phyloP scores from a whole-genome alignment of 2,113 vertebrate genomes.

The Oncorhynchus masou region DNA sequence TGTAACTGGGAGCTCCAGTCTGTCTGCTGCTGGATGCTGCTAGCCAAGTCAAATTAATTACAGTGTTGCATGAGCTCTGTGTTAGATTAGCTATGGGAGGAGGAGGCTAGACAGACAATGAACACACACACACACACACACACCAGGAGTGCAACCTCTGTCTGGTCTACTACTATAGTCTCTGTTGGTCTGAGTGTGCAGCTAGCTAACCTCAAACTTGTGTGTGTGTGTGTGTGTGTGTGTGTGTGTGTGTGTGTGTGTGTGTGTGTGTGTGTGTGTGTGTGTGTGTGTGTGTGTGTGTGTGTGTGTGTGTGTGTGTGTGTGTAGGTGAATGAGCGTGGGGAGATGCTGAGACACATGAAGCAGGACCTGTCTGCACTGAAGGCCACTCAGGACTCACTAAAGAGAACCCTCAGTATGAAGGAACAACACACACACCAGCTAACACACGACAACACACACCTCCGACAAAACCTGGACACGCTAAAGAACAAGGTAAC shows the following conservation, averaged over 20 bases:
- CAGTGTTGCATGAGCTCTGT: conserved; percentile 3
- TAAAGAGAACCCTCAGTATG: conserved; percentile 56
- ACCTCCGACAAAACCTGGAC: conserved; percentile 53
- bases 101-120: conserved; percentile 3
- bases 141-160: conserved; percentile 56
- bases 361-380: conserved; percentile 47
- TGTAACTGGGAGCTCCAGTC: not conserved
- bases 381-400: conserved; percentile 51
- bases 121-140: conserved; percentile 15
- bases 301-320: conserved; percentile 1
- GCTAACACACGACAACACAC: conserved; percentile 52
- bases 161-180: conserved; percentile 39
- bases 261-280: conserved; percentile 4
- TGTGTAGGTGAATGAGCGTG: conserved; percentile 45
- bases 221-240: not conserved
- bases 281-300: not conserved
- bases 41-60: conserved; percentile 2
- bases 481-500: conserved; percentile 28
- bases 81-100: conserved; percentile 8
- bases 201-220: not conserved
- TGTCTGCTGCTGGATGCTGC: not conserved
- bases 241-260: conserved; percentile 3
- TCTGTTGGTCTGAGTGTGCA: not conserved
- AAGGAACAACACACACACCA: conserved; percentile 57
- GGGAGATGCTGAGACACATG: conserved; percentile 43